These are phyloP conservation scores for Hemibagrus guttatus DNA, from an alignment of 2,797 vertebrate genomes.

Conservation along the genomic window DNA sequence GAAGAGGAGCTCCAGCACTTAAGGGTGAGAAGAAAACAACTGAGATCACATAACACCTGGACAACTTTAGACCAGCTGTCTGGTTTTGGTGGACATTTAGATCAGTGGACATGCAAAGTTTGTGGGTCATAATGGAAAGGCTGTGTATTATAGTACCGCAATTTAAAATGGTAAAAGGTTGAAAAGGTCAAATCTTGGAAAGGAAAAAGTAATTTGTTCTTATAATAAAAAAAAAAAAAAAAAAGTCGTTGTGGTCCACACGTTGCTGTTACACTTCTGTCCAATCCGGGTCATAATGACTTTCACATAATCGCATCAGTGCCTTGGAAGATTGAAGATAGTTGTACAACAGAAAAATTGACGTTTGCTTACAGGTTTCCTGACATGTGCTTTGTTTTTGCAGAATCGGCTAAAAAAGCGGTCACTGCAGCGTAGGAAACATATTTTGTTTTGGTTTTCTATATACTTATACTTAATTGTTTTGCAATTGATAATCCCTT, in stretches of 20 bases:
- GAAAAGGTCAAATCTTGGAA: background rate
- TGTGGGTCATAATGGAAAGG: background rate
- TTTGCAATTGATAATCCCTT: background rate
- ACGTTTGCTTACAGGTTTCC: background rate
- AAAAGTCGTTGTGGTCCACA: too few relatives aligned
- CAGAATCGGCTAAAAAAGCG: slow-evolving; percentile 58
- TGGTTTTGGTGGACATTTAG: background rate
- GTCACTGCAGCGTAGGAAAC: slow-evolving; percentile 54
- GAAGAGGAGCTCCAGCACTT: slow-evolving; percentile 30
- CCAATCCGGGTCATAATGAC: background rate
- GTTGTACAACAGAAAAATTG: background rate
- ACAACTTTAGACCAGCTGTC: background rate
- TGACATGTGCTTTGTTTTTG: background rate
- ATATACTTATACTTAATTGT: background rate
- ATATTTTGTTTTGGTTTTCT: background rate
- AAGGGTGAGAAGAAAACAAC: slow-evolving; percentile 35
- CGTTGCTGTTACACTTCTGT: background rate
- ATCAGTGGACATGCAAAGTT: background rate
- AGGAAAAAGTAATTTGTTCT: background rate
- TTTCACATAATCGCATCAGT: background rate
- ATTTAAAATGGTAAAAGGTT: background rate
- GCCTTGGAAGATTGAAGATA: background rate
- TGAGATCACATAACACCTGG: background rate
- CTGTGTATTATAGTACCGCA: background rate
- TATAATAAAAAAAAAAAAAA: too few relatives aligned